Base-by-base conservation (phyloP, 1,140 invertebrate species). In the Stegodyphus mimosarum region DNA sequence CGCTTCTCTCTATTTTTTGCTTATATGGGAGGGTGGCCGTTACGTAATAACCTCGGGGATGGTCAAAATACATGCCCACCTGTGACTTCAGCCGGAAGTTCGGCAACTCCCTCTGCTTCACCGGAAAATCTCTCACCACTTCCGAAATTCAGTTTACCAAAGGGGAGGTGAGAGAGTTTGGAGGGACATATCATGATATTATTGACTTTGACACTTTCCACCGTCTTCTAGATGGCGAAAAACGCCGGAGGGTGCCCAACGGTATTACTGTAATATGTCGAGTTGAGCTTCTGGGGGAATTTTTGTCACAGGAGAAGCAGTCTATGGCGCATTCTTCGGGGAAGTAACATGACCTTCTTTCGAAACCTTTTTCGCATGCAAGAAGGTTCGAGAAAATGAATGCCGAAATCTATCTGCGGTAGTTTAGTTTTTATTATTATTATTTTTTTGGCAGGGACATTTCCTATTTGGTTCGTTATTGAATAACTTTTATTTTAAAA, bases 21-120 rank as follows among this genome's bases (percentile, higher is more conserved):
- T 33, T 33, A 33, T 33, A 33, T 33, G 66, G 33, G 66, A 67
- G n/a, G n/a, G 33, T 67, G 64, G 64, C n/a, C 7, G 6, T 17
- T 15, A 18, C n/a, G 33, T 17, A 18, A 67, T 17, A 6, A 67
- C 66, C 66, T 18, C 66, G 66, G n/a, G 17, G 66, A 18, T 18
- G 33, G 33, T 11, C n/a, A 18, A 67, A 67, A 18, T 11, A 18
- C 17, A 9, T 9, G 11, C 66, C 66, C 11, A 70, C 78, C 67
- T 60, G 67, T 71, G 78, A 80, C 78, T 80, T 33, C 6, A 53
- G 6, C 78, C 78, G 78, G 77, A 80, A 80, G 71, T 80, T 80
- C 60, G 51, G 15, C 52, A 52, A 49, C 9, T 18, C 76, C 64
- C 66, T 69, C 33, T 18, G 64, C 18, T 17, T 50, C 18, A 15